Evolutionary conservation across 2,888 invertebrate genomes (phyloP), one percentile per base, ranked within the genome.

Genomic region (Cerastis leucographa): DNA sequence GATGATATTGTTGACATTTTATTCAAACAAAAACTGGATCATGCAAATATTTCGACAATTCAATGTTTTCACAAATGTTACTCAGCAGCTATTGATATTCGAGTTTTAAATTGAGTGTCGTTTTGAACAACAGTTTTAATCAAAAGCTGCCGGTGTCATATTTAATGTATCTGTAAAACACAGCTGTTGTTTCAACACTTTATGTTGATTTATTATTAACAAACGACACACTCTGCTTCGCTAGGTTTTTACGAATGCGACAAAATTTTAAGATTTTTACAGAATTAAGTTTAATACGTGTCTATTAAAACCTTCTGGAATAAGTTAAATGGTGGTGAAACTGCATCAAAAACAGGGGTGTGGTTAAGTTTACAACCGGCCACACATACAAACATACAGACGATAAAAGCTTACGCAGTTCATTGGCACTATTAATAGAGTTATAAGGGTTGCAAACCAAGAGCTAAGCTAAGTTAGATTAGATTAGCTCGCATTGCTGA

Each of bases 121-220:
- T 14, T 62, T 22, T 71, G 42, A 42, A 49, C 29, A 65, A 42
- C 49, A 35, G 3, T 25, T 80, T 78, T 49, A 54, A 64, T 71
- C 29, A 56, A 49, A 72, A 19, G 29, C 71, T 64, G n/a, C 12
- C 12, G 9, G 25, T 42, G 19, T 22, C 19, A 40, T 49, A 12
- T 54, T 74, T 17, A 44, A 42, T 51, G 22, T 9, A 8, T 0
- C 49, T 49, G 46, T 72, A 2, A 42, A 65, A 25, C 9, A 25
- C 64, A 80, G 56, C 25, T 44, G 65, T 35, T 80, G 42, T 73
- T 80, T 56, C 8, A 46, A 54, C 46, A 79, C 0, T 79, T 29
- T 49, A 42, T 17, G 42, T 35, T 29, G 14, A 51, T 44, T n/a
- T 44, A 71, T 12, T 29, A 62, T 29, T 4, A 7, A 42, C n/a